These are phyloP conservation scores for Prochilodus magdalenae DNA, from an alignment of 2,113 vertebrate species.

Conservation along the genomic window DNA sequence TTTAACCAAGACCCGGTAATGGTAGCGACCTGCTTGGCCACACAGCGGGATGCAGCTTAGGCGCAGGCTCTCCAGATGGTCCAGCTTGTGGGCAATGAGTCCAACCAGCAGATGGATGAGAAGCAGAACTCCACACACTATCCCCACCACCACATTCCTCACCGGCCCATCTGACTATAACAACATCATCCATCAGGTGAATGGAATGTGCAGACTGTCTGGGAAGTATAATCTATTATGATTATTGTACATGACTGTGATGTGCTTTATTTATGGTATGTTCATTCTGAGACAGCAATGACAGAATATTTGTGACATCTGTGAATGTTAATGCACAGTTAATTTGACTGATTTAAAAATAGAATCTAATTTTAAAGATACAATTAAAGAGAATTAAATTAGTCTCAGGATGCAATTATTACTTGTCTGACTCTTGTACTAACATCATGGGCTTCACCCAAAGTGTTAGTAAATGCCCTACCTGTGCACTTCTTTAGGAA, in stretches of 20 bases:
- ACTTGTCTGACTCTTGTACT: too few species aligned
- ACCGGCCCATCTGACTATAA: slow-evolving; percentile 65
- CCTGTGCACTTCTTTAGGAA: too few species aligned
- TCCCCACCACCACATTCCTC: slow-evolving; percentile 69
- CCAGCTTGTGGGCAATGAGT: slow-evolving; percentile 79
- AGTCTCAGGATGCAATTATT: too few species aligned
- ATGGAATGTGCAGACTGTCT: not conserved
- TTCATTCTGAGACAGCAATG: not conserved
- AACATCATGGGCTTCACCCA: too few species aligned
- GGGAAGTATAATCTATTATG: not conserved
- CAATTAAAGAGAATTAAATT: too few species aligned
- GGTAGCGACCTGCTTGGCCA: slow-evolving; percentile 74
- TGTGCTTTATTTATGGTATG: not conserved
- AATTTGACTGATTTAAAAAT: too few species aligned
- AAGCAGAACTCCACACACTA: slow-evolving; percentile 75
- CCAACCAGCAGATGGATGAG: slow-evolving; percentile 75
- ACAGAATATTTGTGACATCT: too few species aligned
- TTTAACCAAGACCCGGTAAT: slow-evolving; percentile 80
- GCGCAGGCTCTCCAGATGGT: slow-evolving; percentile 76
- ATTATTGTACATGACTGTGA: not conserved
- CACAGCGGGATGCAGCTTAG: slow-evolving; percentile 76
- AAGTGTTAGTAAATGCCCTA: too few species aligned
- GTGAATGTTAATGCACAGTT: too few species aligned
- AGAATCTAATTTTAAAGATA: too few species aligned
- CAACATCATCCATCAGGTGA: not conserved